phyloP scores from a whole-genome alignment of 2,113 vertebrate species.

The Macaca fascicularis region T2T-MFA8v1.1 NC_088377.1:25379501-25380000 shows the following conservation, averaged over 20 bases:
- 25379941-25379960: too few relatives aligned
- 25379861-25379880: background rate
- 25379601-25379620: too few relatives aligned
- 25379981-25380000: too few relatives aligned
- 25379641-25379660: too few relatives aligned
- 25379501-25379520: background rate
- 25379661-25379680: too few relatives aligned
- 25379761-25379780: background rate
- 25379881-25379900: background rate
- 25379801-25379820: background rate
- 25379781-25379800: background rate
- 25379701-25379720: too few relatives aligned
- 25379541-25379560: background rate
- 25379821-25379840: too few relatives aligned
- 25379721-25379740: background rate
- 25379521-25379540: background rate
- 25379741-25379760: background rate
- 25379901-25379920: background rate
- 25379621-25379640: too few relatives aligned
- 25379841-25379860: background rate
- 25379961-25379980: too few relatives aligned
- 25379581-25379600: too few relatives aligned
- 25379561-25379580: too few relatives aligned
- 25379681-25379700: too few relatives aligned
- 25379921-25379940: background rate